Evolutionary conservation across 2,888 invertebrate species (phyloP), one percentile per base, ranked within the genome.

Genomic region (Endotricha flammealis): DNA sequence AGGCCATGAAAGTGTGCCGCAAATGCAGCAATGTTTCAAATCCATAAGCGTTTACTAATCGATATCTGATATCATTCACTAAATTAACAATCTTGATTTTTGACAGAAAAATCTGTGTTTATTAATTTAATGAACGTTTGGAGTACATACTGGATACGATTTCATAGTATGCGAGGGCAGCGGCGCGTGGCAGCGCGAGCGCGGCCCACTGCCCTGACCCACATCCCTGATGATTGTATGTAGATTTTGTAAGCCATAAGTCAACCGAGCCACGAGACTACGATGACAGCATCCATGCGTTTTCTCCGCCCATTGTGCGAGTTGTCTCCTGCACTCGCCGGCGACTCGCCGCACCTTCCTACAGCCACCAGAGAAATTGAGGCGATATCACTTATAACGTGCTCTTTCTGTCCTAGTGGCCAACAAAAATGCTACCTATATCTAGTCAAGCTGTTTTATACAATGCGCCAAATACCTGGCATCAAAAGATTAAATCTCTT

Each of bases 181-280:
- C 50, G 50, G 44, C 57, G 61, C 61, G 60, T 66, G 64, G 62
- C 64, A 53, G 58, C 53, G 55, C 68, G 71, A 53, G 58, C 53
- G 55, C 68, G 71, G 66, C 81, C 82, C 68, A 82, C 79, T 83
- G 79, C 73, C 85, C 79, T 81, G 81, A 70, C 81, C 79, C 62
- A 83, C 80, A 71, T 79, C 42, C 53, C 50, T 65, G 69, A 75
- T 77, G 74, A 85, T 83, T 86, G 82, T 85, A 83, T 83, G 83
- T 80, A 82, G 82, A 85, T 85, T 82, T 76, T 76, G 73, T 75
- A 75, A 80, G 76, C 66, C 74, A 76, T 80, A 82, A 78, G 73
- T 80, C 69, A 79, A 63, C 57, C 69, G 57, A 57, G 54, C 50
- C 42, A 53, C 62, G 63, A 62, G 66, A 66, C 62, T 55, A 52